These are phyloP conservation scores for Tenodera sinensis DNA, from an alignment of 2,888 invertebrate species.

Conservation along the genomic window DNA sequence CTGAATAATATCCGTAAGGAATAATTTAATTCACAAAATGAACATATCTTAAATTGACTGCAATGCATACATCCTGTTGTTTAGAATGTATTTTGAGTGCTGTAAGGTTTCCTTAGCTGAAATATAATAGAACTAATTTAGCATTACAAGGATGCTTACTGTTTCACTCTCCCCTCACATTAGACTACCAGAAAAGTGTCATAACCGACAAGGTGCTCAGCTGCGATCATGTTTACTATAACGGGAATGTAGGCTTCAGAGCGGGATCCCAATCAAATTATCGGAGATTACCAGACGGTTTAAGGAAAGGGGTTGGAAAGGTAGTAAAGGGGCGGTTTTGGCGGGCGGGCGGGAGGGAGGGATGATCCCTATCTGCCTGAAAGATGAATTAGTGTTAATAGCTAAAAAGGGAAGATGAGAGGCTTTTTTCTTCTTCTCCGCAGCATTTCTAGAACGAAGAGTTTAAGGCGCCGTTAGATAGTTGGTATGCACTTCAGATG, in stretches of 20 bases:
- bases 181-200: too few relatives aligned
- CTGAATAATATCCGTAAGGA: too few relatives aligned
- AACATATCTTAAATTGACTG: too few relatives aligned
- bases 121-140: too few relatives aligned
- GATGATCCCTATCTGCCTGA: conserved; percentile 21
- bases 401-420: conserved; percentile 17
- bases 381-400: conserved; percentile 30
- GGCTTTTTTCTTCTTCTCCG: neutral
- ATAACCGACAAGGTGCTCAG: neutral
- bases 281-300: conserved; percentile 27
- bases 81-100: too few relatives aligned
- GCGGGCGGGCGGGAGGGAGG: conserved; percentile 15
- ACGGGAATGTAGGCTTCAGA: neutral
- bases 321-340: conserved; percentile 1
- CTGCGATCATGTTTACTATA: neutral
- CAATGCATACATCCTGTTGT: too few relatives aligned
- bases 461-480: neutral
- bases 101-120: too few relatives aligned
- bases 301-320: conserved; percentile 12
- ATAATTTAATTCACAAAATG: too few relatives aligned
- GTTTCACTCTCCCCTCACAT: too few relatives aligned
- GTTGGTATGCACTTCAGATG: neutral
- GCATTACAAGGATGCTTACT: too few relatives aligned
- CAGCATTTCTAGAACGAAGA: neutral
- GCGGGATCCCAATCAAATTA: conserved; percentile 27